Base-by-base conservation (phyloP, 2,888 invertebrate genomes). In the Nesidiocoris tenuis region DNA sequence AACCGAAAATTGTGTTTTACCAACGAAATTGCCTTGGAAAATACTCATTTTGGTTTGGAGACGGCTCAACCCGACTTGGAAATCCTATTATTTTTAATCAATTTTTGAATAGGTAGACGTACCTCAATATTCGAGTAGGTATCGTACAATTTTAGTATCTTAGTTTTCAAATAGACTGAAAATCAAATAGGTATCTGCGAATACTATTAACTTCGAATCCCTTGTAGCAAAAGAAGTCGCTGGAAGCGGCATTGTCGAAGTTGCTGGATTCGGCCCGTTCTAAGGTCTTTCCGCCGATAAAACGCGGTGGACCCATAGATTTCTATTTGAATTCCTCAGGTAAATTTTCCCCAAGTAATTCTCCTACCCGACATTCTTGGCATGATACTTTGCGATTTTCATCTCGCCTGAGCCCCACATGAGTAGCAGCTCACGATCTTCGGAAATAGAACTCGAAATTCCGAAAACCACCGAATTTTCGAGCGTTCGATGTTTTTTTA, bases 311-410 rank as follows among this genome's bases (percentile, higher is more conserved):
- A 85, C 88, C 88, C 85, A 89, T 90, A 85, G 93, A 93, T 86
- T 90, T 92, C 83, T 93, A 93, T 87, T 88, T 92, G 85, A 92
- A 91, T 85, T 91, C 91, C 85, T 92, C 93, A 93, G 93, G 93
- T 93, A 79, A 76, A 59, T 2, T 16, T 39, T n/a, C n/a, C n/a
- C n/a, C n/a, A n/a, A 39, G 3, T 39, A 12, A 7, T 39, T 3
- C 3, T 7, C 39, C 5, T 39, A 7, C 39, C 39, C 39, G 12
- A 39, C 3, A 39, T 39, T 7, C 12, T 39, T 39, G 39, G 39
- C 39, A 39, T 39, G 39, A 39, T 3, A 39, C 12, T 39, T 39
- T 39, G 3, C 39, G 39, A 39, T 39, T 39, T 39, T 39, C 39
- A 7, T 39, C 12, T 12, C 5, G 5, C 39, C 12, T 12, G 39